phyloP scores from a whole-genome alignment of 37 sponge, comb jelly and placozoan genomes.

The Beroe forskalii region DNA sequence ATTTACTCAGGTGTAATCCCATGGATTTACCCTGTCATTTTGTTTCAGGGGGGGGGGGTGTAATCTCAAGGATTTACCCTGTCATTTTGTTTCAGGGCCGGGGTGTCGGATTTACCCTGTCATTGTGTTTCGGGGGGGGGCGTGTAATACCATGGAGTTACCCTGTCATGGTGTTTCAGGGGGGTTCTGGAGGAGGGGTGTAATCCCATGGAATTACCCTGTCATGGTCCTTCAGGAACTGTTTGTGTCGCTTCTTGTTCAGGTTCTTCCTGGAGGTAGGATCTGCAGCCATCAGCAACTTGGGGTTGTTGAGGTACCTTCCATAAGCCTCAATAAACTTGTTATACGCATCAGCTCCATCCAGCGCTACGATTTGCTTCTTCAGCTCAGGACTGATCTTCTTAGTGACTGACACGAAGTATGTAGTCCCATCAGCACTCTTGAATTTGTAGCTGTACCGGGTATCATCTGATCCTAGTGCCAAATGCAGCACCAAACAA shows the following conservation, averaged over 20 bases:
- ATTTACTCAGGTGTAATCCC: too few relatives aligned
- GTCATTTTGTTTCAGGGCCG: too few relatives aligned
- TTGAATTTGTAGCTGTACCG: neutral
- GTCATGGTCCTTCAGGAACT: neutral
- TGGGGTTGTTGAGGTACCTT: neutral
- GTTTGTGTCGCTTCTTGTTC: neutral
- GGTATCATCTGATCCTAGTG: neutral
- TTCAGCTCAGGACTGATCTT: neutral
- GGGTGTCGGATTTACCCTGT: too few relatives aligned
- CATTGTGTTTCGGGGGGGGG: too few relatives aligned
- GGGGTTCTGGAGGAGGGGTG: too few relatives aligned
- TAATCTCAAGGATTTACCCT: too few relatives aligned
- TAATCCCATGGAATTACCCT: too few relatives aligned
- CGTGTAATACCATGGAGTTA: too few relatives aligned
- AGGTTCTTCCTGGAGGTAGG: neutral
- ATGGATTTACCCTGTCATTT: too few relatives aligned
- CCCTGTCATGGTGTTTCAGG: too few relatives aligned
- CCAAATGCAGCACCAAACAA: neutral
- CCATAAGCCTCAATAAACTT: conserved; percentile 37
- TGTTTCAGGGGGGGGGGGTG: too few relatives aligned
- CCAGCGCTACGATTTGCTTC: neutral
- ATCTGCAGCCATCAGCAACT: neutral
- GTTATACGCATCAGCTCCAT: conserved; percentile 29
- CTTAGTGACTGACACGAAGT: neutral
- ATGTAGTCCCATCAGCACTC: neutral